A percentile compares a stretch with the other conserved stretches of the same genome.
phyloP scores from a whole-genome alignment of 1,140 invertebrate genomes.

The Ruditapes philippinarum region DNA sequence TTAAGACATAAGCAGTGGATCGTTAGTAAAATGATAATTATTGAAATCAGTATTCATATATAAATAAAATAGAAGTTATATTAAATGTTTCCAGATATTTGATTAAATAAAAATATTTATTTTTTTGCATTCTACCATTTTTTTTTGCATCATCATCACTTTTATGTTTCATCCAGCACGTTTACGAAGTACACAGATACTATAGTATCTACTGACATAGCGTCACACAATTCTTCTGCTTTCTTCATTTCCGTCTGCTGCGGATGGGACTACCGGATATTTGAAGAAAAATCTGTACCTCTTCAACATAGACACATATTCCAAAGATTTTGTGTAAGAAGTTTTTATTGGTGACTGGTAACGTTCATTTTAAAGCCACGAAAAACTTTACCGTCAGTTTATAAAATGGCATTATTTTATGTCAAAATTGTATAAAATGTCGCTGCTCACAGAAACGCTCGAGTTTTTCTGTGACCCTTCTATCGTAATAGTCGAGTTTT shows the following conservation, averaged over 20 bases:
- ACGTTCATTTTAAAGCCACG: too few species aligned
- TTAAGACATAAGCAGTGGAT: too few species aligned
- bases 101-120: too few species aligned
- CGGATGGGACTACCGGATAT: conserved; percentile 49
- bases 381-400: too few species aligned
- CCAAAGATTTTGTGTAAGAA: conserved; percentile 34
- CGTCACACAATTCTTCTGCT: not conserved
- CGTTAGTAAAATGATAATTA: not conserved
- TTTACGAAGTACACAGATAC: conserved; percentile 39
- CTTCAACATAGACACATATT: conserved; percentile 40
- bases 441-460: too few species aligned
- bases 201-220: not conserved
- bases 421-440: too few species aligned
- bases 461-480: too few species aligned
- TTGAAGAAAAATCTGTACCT: not conserved
- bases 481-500: too few species aligned
- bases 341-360: too few species aligned
- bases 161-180: not conserved
- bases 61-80: too few species aligned
- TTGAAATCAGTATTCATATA: not conserved
- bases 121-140: not conserved
- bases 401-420: too few species aligned
- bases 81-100: too few species aligned
- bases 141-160: not conserved
- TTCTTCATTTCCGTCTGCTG: conserved; percentile 41